Evolutionary conservation across 64 coral and sea anemone genomes (phyloP).

Genomic region (Trachythela sp.): DNA sequence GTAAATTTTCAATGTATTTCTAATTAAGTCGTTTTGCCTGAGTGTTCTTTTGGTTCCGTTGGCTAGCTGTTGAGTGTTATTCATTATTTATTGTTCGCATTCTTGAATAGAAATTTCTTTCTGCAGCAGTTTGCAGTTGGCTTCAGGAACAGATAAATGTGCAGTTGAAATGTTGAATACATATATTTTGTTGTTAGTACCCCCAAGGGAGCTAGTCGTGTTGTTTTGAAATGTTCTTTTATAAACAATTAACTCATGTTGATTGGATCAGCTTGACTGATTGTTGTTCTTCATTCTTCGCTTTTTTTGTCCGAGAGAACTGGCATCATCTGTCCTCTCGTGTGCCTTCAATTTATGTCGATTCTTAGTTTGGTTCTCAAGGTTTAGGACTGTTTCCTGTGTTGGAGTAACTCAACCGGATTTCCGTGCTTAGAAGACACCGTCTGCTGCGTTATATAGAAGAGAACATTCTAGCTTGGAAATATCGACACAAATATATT

Average conservation of each 20-base stretch:
- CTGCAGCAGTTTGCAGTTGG: not conserved
- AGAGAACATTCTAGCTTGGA: not conserved
- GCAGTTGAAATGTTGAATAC: not conserved
- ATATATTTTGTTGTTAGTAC: not conserved
- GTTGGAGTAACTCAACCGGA: not conserved
- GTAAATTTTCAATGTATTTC: not conserved
- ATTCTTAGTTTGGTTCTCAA: not conserved
- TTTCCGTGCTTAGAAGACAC: not conserved
- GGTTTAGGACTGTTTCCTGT: not conserved
- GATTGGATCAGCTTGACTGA: constrained; percentile 23
- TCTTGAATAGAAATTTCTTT: not conserved
- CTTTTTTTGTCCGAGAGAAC: not conserved
- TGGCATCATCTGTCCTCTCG: not conserved
- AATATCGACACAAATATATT: not conserved
- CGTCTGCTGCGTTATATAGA: not conserved
- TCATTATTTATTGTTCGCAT: not conserved
- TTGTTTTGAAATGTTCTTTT: constrained; percentile 23
- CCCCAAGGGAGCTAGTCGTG: not conserved
- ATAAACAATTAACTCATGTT: constrained; percentile 17
- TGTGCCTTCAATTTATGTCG: not conserved
- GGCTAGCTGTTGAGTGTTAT: not conserved
- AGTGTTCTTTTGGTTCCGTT: not conserved
- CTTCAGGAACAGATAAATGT: no score
- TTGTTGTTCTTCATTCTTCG: not conserved
- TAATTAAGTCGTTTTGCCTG: not conserved